Conservation (phyloP, 2,888 invertebrate species). For the Cantharis rustica region DNA sequence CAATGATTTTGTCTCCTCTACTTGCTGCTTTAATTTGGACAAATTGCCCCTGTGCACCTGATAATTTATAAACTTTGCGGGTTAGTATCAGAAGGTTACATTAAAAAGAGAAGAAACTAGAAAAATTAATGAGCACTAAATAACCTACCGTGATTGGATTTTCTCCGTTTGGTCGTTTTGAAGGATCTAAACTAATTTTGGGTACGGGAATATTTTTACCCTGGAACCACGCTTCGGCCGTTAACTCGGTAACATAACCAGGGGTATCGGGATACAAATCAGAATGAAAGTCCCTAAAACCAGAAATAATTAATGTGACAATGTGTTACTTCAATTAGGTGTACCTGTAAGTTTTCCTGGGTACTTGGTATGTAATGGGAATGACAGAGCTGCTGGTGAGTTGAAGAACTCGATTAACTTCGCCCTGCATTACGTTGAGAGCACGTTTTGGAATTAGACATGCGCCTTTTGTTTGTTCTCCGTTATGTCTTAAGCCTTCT, state of each 20-base stretch:
- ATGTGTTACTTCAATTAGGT: slow-evolving; percentile 70
- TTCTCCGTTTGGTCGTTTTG: slow-evolving; percentile 68
- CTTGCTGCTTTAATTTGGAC: slow-evolving; percentile 57
- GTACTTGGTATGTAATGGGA: slow-evolving; percentile 87
- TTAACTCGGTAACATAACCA: slow-evolving; percentile 78
- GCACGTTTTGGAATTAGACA: slow-evolving; percentile 91
- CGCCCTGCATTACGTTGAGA: slow-evolving; percentile 94
- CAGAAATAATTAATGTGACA: slow-evolving; percentile 42
- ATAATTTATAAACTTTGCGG: slow-evolving; percentile 32
- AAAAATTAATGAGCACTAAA: slow-evolving; percentile 29
- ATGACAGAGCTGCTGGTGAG: slow-evolving; percentile 85
- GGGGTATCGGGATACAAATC: slow-evolving; percentile 93
- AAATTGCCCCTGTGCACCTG: slow-evolving; percentile 66
- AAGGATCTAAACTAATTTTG: slow-evolving; percentile 83
- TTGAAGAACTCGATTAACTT: slow-evolving; percentile 90
- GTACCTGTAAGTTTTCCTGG: slow-evolving; percentile 55
- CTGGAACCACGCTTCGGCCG: slow-evolving; percentile 81
- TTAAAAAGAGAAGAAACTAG: slow-evolving; percentile 8
- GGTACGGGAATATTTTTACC: slow-evolving; percentile 76
- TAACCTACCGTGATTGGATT: slow-evolving; percentile 65
- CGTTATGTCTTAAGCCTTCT: slow-evolving; percentile 84
- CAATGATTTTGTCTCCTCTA: slow-evolving; percentile 43
- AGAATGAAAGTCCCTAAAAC: slow-evolving; percentile 81
- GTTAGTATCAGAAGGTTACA: slow-evolving; percentile 1
- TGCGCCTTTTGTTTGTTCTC: slow-evolving; percentile 95